Conservation (phyloP, 2,797 vertebrate genomes). For the Propithecus perrieri region DNA sequence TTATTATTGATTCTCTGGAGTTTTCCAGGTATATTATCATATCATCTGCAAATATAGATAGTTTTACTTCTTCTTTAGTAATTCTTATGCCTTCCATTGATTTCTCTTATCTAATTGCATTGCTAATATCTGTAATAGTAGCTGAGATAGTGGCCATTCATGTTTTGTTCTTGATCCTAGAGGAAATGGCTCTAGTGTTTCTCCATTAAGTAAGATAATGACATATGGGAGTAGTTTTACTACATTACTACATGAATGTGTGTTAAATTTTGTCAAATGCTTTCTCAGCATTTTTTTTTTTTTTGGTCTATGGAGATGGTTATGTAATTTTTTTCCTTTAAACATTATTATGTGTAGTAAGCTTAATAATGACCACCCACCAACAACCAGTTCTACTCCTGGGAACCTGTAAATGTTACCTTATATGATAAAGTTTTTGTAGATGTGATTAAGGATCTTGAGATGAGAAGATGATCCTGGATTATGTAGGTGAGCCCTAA, state of each 20-base stretch:
- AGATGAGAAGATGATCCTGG: neutral
- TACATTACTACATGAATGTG: neutral
- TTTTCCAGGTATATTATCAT: neutral
- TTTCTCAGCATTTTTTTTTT: neutral
- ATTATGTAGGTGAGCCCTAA: neutral
- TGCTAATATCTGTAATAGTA: neutral
- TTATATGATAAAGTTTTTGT: neutral
- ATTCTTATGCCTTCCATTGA: neutral
- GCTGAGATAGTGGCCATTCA: neutral
- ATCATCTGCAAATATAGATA: neutral
- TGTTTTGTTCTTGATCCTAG: neutral
- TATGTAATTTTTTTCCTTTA: neutral
- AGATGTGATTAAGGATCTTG: neutral
- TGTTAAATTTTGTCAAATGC: constrained; percentile 27
- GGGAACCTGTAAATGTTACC: neutral
- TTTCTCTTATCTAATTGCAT: constrained; percentile 28
- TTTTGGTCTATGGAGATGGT: neutral
- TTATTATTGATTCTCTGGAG: neutral
- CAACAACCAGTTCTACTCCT: neutral
- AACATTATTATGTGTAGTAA: neutral
- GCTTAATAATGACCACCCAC: neutral
- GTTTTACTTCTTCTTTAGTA: neutral
- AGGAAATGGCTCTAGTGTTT: neutral
- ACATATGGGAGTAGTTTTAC: neutral
- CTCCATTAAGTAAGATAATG: neutral